Evolutionary conservation across 2,888 invertebrate genomes (phyloP).

Genomic region (Drosophila nigritarsus): DNA sequence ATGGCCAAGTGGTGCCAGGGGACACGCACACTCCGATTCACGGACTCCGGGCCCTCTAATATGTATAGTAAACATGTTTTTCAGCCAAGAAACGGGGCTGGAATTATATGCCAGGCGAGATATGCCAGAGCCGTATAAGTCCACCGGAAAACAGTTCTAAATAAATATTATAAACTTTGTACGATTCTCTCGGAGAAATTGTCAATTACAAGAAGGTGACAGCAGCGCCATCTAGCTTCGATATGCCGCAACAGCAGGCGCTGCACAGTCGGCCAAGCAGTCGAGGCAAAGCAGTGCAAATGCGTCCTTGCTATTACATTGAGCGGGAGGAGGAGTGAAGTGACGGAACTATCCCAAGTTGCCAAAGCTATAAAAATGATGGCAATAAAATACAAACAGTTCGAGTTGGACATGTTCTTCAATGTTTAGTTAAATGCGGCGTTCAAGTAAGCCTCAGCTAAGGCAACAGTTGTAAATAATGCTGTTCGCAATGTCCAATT

Average conservation of each 20-base stretch:
- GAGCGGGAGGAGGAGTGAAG: not conserved
- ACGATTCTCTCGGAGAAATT: not conserved
- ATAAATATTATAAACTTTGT: conserved; percentile 28
- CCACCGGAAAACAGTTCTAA: conserved; percentile 31
- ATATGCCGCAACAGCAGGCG: conserved; percentile 14
- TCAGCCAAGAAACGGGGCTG: not conserved
- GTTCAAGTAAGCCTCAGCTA: not conserved
- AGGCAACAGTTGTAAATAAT: too few relatives aligned
- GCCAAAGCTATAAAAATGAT: conserved; percentile 15
- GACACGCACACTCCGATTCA: conserved; percentile 32
- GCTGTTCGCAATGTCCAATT: not conserved
- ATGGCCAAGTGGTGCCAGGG: conserved; percentile 72
- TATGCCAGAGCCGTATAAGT: conserved; percentile 26
- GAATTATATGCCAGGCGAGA: not conserved
- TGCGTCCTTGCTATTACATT: conserved; percentile 65
- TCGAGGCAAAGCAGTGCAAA: conserved; percentile 48
- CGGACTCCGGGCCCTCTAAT: not conserved
- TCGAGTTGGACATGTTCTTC: not conserved
- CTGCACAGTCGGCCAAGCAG: conserved; percentile 45
- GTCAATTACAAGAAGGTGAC: not conserved
- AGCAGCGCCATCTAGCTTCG: conserved; percentile 59
- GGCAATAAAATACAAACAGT: conserved; percentile 1
- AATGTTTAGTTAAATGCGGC: not conserved
- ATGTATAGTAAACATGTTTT: conserved; percentile 36
- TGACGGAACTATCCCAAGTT: conserved; percentile 4